A percentile compares a stretch with the other conserved stretches of the same genome.
These are phyloP conservation scores for Halesus radiatus DNA, from an alignment of 1,140 invertebrate species.

Conservation along the genomic window DNA sequence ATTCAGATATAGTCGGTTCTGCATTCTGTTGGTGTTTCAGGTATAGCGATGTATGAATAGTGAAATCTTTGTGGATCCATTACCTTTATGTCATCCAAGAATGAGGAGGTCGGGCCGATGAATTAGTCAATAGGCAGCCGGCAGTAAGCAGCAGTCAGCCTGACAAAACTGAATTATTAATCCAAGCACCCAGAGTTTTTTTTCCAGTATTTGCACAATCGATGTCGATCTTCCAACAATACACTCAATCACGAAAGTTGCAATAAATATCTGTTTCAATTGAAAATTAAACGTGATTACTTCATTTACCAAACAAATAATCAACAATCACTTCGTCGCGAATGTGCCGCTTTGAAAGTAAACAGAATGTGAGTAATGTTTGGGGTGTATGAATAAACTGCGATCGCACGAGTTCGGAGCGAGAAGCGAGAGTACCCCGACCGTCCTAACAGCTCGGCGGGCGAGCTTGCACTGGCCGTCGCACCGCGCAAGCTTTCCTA, in stretches of 20 bases:
- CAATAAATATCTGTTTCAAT: constrained; percentile 23
- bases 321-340: background rate
- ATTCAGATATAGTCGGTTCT: too few species aligned
- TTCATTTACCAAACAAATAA: background rate
- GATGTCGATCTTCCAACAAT: constrained; percentile 38
- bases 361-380: constrained; percentile 22
- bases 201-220: constrained; percentile 45
- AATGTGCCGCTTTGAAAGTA: background rate
- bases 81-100: constrained; percentile 23
- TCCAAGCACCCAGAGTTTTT: constrained; percentile 43
- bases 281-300: background rate
- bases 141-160: constrained; percentile 2
- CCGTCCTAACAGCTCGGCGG: constrained; percentile 44
- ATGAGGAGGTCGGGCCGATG: constrained; percentile 16
- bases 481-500: constrained; percentile 50
- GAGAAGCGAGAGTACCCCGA: background rate
- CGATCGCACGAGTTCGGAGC: constrained; percentile 40
- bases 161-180: constrained; percentile 42
- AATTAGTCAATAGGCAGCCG: constrained; percentile 30
- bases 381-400: constrained; percentile 25
- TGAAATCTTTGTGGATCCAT: constrained; percentile 8
- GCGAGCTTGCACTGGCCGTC: constrained; percentile 52
- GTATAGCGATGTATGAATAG: too few species aligned
- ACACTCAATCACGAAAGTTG: constrained; percentile 45
- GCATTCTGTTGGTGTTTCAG: too few species aligned